These are phyloP conservation scores for Heliconius melpomene DNA, from an alignment of 1,140 invertebrate genomes.

Conservation along the genomic window DNA sequence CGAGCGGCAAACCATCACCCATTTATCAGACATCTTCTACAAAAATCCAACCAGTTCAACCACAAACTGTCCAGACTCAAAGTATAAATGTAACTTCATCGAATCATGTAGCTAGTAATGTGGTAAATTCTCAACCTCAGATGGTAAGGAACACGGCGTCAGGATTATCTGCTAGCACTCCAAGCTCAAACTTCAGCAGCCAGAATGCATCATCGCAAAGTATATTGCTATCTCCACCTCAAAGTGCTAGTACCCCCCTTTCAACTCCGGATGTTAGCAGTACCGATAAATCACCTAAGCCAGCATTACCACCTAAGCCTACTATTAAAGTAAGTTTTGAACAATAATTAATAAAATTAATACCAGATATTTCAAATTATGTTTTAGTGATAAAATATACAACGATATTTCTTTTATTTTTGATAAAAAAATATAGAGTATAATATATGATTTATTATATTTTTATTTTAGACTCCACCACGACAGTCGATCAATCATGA, in stretches of 20 bases:
- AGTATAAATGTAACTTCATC: constrained; percentile 66
- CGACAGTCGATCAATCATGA: constrained; percentile 70
- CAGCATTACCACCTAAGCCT: constrained; percentile 89
- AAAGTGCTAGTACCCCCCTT: constrained; percentile 82
- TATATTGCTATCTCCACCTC: constrained; percentile 81
- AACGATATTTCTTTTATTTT: too few relatives aligned
- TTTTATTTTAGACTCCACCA: constrained; percentile 69
- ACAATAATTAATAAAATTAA: neutral
- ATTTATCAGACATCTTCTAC: constrained; percentile 91
- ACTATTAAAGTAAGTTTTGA: constrained; percentile 74
- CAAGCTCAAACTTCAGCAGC: constrained; percentile 58
- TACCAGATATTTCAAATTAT: too few relatives aligned
- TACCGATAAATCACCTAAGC: constrained; percentile 82
- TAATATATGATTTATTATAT: neutral
- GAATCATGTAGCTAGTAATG: constrained; percentile 72
- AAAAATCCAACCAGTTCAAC: constrained; percentile 90
- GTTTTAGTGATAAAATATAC: too few relatives aligned
- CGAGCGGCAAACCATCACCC: constrained; percentile 85
- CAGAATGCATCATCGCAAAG: constrained; percentile 78
- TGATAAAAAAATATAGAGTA: too few relatives aligned
- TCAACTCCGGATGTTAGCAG: constrained; percentile 81
- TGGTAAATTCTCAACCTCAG: constrained; percentile 75
- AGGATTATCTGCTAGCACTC: constrained; percentile 65
- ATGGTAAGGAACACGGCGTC: constrained; percentile 77
- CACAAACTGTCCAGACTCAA: constrained; percentile 84